Evolutionary conservation across 92 coral and sea anemone genomes (phyloP).

Genomic region (Pocillopora meandrina): DNA sequence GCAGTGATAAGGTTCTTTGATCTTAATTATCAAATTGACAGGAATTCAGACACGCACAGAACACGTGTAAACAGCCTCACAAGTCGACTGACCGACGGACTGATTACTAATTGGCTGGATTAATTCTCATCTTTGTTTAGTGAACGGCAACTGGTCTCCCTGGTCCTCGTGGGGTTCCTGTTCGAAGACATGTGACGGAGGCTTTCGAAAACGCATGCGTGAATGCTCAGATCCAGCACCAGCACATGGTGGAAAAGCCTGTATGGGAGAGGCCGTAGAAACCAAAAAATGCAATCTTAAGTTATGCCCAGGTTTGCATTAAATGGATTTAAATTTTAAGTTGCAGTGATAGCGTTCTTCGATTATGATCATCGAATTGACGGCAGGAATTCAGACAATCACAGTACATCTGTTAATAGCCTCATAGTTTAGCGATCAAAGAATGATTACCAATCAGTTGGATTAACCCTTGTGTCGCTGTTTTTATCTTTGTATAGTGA

Average conservation of each 20-base stretch:
- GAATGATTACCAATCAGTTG: neutral
- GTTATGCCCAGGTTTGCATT: conserved; percentile 1
- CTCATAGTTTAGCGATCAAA: neutral
- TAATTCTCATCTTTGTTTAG: neutral
- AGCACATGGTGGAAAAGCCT: conserved; percentile 10
- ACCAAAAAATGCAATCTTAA: conserved; percentile 1
- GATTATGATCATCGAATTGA: too few species aligned
- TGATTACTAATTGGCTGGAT: too few species aligned
- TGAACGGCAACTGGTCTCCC: conserved; percentile 23
- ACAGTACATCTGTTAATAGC: neutral
- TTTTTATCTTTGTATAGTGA: neutral
- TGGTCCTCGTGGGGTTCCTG: conserved; percentile 10
- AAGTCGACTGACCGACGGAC: too few species aligned
- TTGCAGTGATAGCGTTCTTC: too few species aligned
- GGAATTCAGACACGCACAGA: too few species aligned
- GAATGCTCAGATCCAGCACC: conserved; percentile 26
- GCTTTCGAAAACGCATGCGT: conserved; percentile 13
- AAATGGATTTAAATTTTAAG: neutral
- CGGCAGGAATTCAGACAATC: too few species aligned
- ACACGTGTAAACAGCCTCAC: too few species aligned
- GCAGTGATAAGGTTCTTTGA: too few species aligned
- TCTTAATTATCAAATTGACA: too few species aligned
- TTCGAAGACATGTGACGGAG: conserved; percentile 6
- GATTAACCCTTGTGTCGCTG: neutral
- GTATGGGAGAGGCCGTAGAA: conserved; percentile 10